Base-by-base conservation (phyloP, 2,888 invertebrate species). In the Rosalia funebris region DNA sequence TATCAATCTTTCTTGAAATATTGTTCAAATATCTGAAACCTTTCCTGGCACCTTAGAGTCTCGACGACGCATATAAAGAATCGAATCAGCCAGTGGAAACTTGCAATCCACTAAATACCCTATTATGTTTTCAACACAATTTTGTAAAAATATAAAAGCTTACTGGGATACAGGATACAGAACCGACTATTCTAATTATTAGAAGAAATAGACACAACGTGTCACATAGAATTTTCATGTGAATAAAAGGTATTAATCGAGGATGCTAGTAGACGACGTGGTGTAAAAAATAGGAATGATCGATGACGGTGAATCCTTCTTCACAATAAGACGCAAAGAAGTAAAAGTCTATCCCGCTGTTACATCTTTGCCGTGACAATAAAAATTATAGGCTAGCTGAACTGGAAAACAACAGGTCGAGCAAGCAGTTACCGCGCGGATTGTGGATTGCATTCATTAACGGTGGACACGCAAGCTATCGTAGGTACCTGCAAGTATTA, bases 351-450 rank as follows among this genome's bases (percentile, higher is more conserved):
- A 82, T 83, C 84, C 83, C 82, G 81, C 83, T 82, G 84, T 83
- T 83, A 83, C 82, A 82, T 81, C 83, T 82, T 81, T 75, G 75
- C 82, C 84, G 84, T 84, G 84, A 85, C 85, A 85, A 85, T 84
- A 85, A 85, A 84, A 85, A 84, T 85, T 84, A 85, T 84, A 84
- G 84, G 82, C 84, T 83, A 84, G 83, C 83, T 84, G 83, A 82
- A 83, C 83, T 84, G 84, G 84, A 84, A 84, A 84, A 85, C 84
- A 84, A 84, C 84, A 83, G 84, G 84, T 83, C 83, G 77, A 77
- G 77, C 78, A 75, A 75, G 77, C 78, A 73, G 76, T 75, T 71
- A 71, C 71, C 59, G 70, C 73, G 72, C 72, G 81, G 83, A 83
- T 84, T 83, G 84, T 83, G 84, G 83, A 83, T 84, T 83, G 85